These are phyloP conservation scores for Geothlypis trichas DNA, from an alignment of 2,113 vertebrate species.

Conservation along the genomic window DNA sequence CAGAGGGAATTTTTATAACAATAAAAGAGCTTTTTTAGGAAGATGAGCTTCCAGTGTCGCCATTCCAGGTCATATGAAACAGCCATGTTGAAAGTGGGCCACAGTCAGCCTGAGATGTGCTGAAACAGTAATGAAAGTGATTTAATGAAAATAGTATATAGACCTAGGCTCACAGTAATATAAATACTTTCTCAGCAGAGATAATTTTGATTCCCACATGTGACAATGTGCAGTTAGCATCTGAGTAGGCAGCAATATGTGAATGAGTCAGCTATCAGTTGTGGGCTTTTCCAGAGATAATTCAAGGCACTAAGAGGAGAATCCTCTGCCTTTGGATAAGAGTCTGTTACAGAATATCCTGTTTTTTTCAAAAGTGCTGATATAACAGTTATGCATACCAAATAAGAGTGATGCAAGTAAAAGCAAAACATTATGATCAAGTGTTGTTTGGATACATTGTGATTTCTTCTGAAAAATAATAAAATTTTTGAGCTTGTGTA, in stretches of 20 bases:
- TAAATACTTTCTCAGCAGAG: not conserved
- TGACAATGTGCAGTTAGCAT: not conserved
- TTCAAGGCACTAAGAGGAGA: not conserved
- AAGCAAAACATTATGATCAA: not conserved
- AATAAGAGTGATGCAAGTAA: not conserved
- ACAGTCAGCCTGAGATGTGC: not conserved
- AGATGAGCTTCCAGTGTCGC: not conserved
- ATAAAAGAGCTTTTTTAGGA: constrained; percentile 6
- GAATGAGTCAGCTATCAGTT: not conserved
- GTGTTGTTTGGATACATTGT: not conserved
- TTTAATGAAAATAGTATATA: not conserved
- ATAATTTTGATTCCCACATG: not conserved
- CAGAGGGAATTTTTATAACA: constrained; percentile 9
- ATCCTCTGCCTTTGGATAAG: not conserved
- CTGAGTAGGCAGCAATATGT: not conserved
- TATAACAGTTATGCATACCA: not conserved
- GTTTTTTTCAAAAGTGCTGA: not conserved
- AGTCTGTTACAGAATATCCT: not conserved
- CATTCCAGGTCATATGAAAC: constrained; percentile 5
- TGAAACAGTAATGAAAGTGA: not conserved
- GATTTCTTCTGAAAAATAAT: not conserved
- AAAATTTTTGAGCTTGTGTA: not conserved
- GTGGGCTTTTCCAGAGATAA: not conserved
- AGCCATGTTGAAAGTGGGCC: not conserved
- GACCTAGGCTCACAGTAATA: not conserved